Evolutionary conservation across 92 coral and sea anemone species (phyloP).

Genomic region (Epizoanthus scotinus): DNA sequence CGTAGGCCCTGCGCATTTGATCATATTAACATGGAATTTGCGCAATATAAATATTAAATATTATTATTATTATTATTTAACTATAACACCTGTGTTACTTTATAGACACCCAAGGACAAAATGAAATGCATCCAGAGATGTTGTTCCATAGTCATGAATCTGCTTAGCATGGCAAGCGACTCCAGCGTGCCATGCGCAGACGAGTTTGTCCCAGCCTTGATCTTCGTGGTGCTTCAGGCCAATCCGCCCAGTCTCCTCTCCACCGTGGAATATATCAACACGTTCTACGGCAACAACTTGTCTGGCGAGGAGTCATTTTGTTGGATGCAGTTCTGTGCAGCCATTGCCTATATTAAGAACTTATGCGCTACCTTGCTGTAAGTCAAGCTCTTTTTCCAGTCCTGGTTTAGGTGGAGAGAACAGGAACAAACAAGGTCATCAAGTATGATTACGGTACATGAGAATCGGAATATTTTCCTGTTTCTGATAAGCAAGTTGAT

Average conservation of each 20-base stretch:
- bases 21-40: too few relatives aligned
- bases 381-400: not conserved
- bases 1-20: too few relatives aligned
- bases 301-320: slow-evolving; percentile 95
- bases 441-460: too few relatives aligned
- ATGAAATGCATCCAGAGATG: slow-evolving; percentile 97
- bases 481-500: too few relatives aligned
- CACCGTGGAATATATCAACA: slow-evolving; percentile 87
- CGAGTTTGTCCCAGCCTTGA: slow-evolving; percentile 91
- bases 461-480: too few relatives aligned
- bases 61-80: too few relatives aligned
- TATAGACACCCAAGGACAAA: slow-evolving; percentile 97
- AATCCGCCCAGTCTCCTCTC: slow-evolving; percentile 96
- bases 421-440: too few relatives aligned
- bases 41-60: too few relatives aligned
- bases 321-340: slow-evolving; percentile 99
- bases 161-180: slow-evolving; percentile 87
- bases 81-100: not conserved
- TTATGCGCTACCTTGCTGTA: slow-evolving; percentile 37
- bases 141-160: slow-evolving; percentile 95
- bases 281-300: slow-evolving; percentile 79
- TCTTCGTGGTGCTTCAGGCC: slow-evolving; percentile 92
- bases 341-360: slow-evolving; percentile 89
- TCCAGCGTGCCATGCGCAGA: slow-evolving; percentile 95
- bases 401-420: too few relatives aligned